A percentile compares a stretch with the other conserved stretches of the same genome.
These are phyloP conservation scores for Sternarchorhynchus goeldii DNA, from an alignment of 2,797 vertebrate genomes.

Conservation along the genomic window DNA sequence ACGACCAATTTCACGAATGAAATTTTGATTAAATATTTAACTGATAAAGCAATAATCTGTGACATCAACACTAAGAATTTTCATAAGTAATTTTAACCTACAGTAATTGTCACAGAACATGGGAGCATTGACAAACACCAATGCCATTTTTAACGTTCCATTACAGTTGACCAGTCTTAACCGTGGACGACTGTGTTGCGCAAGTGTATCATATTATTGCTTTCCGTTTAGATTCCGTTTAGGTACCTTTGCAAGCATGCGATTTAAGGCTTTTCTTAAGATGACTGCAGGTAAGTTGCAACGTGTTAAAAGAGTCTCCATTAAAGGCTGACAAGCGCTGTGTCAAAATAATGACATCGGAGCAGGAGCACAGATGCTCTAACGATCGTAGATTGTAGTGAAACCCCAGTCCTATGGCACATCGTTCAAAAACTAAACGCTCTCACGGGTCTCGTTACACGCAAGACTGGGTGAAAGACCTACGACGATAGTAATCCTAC, in stretches of 20 bases:
- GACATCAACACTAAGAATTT: conserved; percentile 21
- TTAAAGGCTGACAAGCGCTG: not conserved
- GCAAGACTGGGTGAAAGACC: too few relatives aligned
- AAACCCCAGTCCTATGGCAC: not conserved
- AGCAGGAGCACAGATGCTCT: not conserved
- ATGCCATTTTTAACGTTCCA: not conserved
- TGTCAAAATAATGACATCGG: not conserved
- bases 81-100: conserved; percentile 7
- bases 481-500: too few relatives aligned
- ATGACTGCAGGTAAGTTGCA: not conserved
- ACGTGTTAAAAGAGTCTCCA: not conserved
- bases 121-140: not conserved
- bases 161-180: not conserved
- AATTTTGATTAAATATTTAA: not conserved
- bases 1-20: conserved; percentile 29
- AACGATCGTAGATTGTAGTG: too few relatives aligned
- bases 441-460: too few relatives aligned
- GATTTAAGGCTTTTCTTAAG: not conserved
- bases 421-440: not conserved
- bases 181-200: too few relatives aligned
- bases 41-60: conserved; percentile 8
- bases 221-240: not conserved
- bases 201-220: not conserved
- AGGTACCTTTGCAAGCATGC: not conserved
- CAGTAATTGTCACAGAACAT: conserved; percentile 9